These are phyloP conservation scores for Trochalopteron elliotii DNA, from an alignment of 2,113 vertebrate genomes.

Conservation along the genomic window DNA sequence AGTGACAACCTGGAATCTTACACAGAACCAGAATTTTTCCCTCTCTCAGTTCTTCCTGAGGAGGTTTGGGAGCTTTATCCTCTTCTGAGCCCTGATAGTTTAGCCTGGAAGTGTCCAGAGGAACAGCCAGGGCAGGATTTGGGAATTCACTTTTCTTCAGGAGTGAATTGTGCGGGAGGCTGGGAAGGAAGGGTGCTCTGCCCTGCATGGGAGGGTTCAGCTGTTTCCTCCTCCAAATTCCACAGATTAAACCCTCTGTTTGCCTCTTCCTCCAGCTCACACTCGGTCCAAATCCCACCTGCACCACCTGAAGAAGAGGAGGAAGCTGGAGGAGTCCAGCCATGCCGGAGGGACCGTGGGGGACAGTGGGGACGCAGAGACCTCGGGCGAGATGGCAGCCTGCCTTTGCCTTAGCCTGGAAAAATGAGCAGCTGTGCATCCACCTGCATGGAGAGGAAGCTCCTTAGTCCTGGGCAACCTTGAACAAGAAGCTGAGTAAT, in stretches of 20 bases:
- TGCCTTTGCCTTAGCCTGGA: background rate
- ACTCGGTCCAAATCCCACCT: constrained; percentile 89
- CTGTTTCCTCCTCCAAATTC: background rate
- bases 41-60: background rate
- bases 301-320: constrained; percentile 84
- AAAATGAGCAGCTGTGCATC: background rate
- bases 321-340: constrained; percentile 57
- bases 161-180: background rate
- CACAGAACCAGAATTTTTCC: background rate
- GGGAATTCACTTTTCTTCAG: rapidly evolving
- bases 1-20: background rate
- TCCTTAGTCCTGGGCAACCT: background rate
- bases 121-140: background rate
- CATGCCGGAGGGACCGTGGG: background rate
- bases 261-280: constrained; percentile 80
- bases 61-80: background rate
- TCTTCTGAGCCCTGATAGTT: background rate
- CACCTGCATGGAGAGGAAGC: background rate
- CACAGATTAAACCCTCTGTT: background rate
- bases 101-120: background rate
- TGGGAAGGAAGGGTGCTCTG: background rate
- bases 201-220: rapidly evolving
- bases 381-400: background rate
- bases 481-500: background rate
- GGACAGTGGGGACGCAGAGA: background rate